Base-by-base conservation (phyloP, 2,888 invertebrate species). In the Pammene fasciana region DNA sequence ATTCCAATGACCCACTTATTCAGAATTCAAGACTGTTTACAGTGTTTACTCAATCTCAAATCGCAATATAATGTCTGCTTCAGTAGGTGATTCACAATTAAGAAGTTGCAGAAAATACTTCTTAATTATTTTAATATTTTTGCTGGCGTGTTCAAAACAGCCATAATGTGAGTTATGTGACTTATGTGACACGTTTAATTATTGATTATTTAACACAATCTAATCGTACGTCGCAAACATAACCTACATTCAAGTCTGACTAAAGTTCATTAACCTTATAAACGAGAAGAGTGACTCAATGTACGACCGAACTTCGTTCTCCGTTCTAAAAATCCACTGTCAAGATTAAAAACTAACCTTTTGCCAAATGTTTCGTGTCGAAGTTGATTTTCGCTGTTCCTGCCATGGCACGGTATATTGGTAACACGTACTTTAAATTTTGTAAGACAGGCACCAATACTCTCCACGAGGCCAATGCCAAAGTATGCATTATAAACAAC, bases 301-400 rank as follows among this genome's bases (percentile, higher is more conserved):
- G 14, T 9, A 60, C 26, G 34, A n/a, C 16, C 1, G 16, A 45
- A n/a, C n/a, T n/a, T n/a, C n/a, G n/a, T n/a, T n/a, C n/a, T n/a
- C n/a, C n/a, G 18, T 16, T 11, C 10, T 8, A 6, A 13, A 0
- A 45, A 9, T 8, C n/a, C 13, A n/a, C 7, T 59, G 43, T 13
- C 16, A 43, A 57, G 41, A 9, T 26, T 61, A 36, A 50, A 34
- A 64, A 82, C 87, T 78, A 71, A 90, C 91, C 91, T 84, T 81
- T 87, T 71, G 70, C 81, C 45, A 91, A 79, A 80, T 92, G 91
- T 75, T 86, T 91, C 36, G 86, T 79, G 79, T 92, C 85, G 72
- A 85, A 85, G 72, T 91, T 82, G 38, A 86, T 78, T 68, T 79
- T 84, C 45, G 84, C 77, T 75, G 75, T 79, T 14, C 79, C 67